Conservation (phyloP, 2,888 invertebrate species). For the Oscheius sp. region DNA sequence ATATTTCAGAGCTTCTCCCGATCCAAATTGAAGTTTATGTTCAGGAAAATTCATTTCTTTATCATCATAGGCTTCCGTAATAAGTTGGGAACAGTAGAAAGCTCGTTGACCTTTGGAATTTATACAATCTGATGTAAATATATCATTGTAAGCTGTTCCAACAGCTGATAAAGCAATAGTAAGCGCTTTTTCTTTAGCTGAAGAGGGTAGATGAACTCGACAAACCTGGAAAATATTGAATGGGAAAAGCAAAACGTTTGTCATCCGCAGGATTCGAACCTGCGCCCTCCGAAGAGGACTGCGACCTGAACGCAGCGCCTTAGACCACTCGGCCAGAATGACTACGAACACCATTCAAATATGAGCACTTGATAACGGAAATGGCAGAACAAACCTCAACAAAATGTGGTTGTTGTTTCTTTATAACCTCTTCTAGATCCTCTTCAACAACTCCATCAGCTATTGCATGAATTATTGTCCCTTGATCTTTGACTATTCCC, state of each 20-base stretch:
- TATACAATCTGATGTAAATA: slow-evolving; percentile 39
- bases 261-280: neutral
- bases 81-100: slow-evolving; percentile 52
- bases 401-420: slow-evolving; percentile 31
- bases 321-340: neutral
- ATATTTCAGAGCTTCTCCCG: slow-evolving; percentile 42
- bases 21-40: slow-evolving; percentile 53
- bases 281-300: neutral
- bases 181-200: slow-evolving; percentile 8
- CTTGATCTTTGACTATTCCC: slow-evolving; percentile 31
- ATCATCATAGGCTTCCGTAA: slow-evolving; percentile 41
- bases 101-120: slow-evolving; percentile 41
- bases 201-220: slow-evolving; percentile 6
- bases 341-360: neutral
- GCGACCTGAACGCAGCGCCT: neutral
- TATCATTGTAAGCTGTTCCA: slow-evolving; percentile 46
- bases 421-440: slow-evolving; percentile 31
- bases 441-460: slow-evolving; percentile 35
- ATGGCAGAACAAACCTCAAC: slow-evolving; percentile 29
- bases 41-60: slow-evolving; percentile 44
- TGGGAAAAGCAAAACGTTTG: neutral
- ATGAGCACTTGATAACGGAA: too few species aligned
- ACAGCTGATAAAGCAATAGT: slow-evolving; percentile 11
- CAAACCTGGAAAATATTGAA: slow-evolving; percentile 21
- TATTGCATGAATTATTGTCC: slow-evolving; percentile 35